Base-by-base conservation (phyloP, 1,140 invertebrate species). In the Leptoteleia sp. region DNA sequence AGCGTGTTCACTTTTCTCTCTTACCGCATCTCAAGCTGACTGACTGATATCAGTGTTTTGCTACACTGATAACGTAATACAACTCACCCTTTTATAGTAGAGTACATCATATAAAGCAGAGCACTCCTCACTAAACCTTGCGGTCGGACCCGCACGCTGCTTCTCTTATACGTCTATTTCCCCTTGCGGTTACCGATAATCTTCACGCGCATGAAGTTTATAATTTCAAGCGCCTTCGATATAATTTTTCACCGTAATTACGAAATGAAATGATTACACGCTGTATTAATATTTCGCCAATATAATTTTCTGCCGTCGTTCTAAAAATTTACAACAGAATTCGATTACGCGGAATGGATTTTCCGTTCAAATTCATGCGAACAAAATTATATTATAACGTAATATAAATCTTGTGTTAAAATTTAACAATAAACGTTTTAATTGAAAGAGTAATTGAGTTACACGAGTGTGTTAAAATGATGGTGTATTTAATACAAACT, bases 21-120 rank as follows among this genome's bases (percentile, higher is more conserved):
- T 50, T 17, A 50, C 47, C 7, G 6, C 47, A 35, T 65, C 45
- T 52, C 61, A 43, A 52, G 45, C 35, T 50, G 45, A 65, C 61
- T 65, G 61, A 65, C 47, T 65, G 61, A 52, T 65, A 65, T 65
- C 61, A 65, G 47, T 52, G 47, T 42, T 65, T 65, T 65, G 22
- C 61, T 65, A 13, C 47, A 8, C 61, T 65, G 47, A 65, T 65
- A 52, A 52, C 61, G 38, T 62, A 62, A 48, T 33, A 62, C 57
- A 61, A 61, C 19, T 47, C 57, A 62, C 43, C 43, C 57, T 40
- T 62, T 62, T 47, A 33, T 48, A 61, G 15, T 35, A 61, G 16
- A 62, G 57, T 48, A 64, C 59, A 50, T 50, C 59, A 64, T 64
- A 50, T 64, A 50, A 52, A 64, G 45, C 59, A 17, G 27, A 64